A percentile compares a stretch with the other conserved stretches of the same genome.
Evolutionary conservation across 2,797 vertebrate genomes (phyloP).

Genomic region (Eospalax fontanierii): DNA sequence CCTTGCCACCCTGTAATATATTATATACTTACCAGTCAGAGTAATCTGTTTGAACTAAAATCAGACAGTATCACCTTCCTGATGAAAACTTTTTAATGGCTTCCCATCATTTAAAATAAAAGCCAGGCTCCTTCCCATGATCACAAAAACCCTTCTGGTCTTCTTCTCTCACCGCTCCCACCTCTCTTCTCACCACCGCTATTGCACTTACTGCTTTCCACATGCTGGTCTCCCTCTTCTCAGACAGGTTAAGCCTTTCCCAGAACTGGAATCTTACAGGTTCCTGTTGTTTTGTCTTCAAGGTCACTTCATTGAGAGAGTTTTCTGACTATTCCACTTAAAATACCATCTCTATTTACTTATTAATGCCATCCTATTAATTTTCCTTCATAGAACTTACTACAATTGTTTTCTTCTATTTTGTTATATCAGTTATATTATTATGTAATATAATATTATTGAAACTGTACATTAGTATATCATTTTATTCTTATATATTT

Average conservation of each 20-base stretch:
- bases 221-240: slow-evolving; percentile 10
- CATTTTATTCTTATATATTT: slow-evolving; percentile 13
- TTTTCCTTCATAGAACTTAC: slow-evolving; percentile 47
- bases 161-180: background rate
- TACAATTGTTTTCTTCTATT: slow-evolving; percentile 7
- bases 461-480: background rate
- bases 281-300: background rate
- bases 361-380: background rate
- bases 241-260: background rate
- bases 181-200: background rate
- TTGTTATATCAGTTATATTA: background rate
- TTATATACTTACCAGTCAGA: slow-evolving; percentile 27
- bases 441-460: background rate
- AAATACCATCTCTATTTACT: slow-evolving; percentile 51
- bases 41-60: slow-evolving; percentile 41
- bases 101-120: slow-evolving; percentile 31
- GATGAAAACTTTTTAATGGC: slow-evolving; percentile 23
- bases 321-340: slow-evolving; percentile 38
- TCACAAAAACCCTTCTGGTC: background rate
- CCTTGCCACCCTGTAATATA: background rate
- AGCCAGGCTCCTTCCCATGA: background rate
- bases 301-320: slow-evolving; percentile 5
- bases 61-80: background rate
- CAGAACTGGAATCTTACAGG: background rate
- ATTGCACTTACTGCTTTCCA: background rate